Evolutionary conservation across 2,113 vertebrate genomes (phyloP).

Genomic region (Callionymus lyra): DNA sequence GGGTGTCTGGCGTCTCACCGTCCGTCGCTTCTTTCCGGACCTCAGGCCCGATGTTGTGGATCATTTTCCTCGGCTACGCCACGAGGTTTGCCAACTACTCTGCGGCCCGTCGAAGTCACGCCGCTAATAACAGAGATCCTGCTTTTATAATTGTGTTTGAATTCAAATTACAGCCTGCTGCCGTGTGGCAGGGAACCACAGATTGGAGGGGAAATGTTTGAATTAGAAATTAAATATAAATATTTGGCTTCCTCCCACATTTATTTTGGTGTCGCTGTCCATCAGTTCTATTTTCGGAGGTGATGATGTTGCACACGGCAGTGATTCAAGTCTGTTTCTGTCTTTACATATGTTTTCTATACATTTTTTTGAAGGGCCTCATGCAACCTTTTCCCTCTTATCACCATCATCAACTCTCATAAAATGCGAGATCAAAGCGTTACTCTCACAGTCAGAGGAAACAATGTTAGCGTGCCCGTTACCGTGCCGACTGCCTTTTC

Average conservation of each 20-base stretch:
- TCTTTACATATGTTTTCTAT: too few species aligned
- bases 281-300: too few species aligned
- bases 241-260: slow-evolving; percentile 18
- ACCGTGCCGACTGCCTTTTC: slow-evolving; percentile 44
- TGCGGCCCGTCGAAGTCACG: slow-evolving; percentile 30
- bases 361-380: too few species aligned
- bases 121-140: slow-evolving; percentile 57
- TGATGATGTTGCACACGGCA: too few species aligned
- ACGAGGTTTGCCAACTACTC: background rate
- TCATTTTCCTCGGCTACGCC: too few species aligned
- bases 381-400: background rate
- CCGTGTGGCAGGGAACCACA: slow-evolving; percentile 35
- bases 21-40: too few species aligned
- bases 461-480: slow-evolving; percentile 41
- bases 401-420: slow-evolving; percentile 3
- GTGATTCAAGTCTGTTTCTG: too few species aligned
- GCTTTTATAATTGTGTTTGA: slow-evolving; percentile 52
- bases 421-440: slow-evolving; percentile 37
- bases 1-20: too few species aligned
- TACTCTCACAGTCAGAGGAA: slow-evolving; percentile 33
- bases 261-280: too few species aligned
- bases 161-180: slow-evolving; percentile 51
- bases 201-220: slow-evolving; percentile 39
- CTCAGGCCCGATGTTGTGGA: too few species aligned
- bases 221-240: slow-evolving; percentile 48